phyloP scores from a whole-genome alignment of 1,140 invertebrate species.

The Gonioctena quinquepunctata region DNA sequence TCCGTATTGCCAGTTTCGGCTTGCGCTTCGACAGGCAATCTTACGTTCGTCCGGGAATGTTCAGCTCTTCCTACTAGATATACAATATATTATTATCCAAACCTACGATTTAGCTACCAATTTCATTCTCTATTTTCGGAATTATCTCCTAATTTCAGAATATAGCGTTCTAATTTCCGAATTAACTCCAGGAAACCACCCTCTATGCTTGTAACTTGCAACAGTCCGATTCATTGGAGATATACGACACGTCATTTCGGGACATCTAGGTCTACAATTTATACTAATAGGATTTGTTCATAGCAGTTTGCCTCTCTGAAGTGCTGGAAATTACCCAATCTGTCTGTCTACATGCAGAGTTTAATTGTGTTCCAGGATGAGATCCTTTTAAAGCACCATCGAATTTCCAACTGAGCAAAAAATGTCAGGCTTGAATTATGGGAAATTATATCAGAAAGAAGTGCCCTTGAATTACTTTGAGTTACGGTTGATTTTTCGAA shows the following conservation, averaged over 20 bases:
- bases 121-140: too few relatives aligned
- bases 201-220: constrained; percentile 13
- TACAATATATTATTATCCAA: too few relatives aligned
- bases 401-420: not conserved
- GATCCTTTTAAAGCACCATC: not conserved
- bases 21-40: too few relatives aligned
- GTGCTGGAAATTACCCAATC: constrained; percentile 15
- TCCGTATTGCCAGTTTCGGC: too few relatives aligned
- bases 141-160: too few relatives aligned
- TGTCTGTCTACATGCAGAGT: constrained; percentile 6
- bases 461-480: not conserved
- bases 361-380: constrained; percentile 3
- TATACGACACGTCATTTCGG: constrained; percentile 17
- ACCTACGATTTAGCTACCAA: too few relatives aligned
- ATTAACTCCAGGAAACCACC: too few relatives aligned
- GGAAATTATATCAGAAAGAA: not conserved
- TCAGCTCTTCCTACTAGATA: too few relatives aligned
- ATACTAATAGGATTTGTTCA: constrained; percentile 22
- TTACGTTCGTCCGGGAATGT: too few relatives aligned
- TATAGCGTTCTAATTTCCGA: too few relatives aligned
- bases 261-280: constrained; percentile 17
- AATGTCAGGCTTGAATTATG: not conserved
- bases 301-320: constrained; percentile 8
- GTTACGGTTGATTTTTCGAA: not conserved
- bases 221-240: constrained; percentile 15